Percentiles rank a stretch among this genome's conserved stretches.
Conservation (phyloP, 2,797 vertebrate species). For the Loriculus beryllinus region DNA sequence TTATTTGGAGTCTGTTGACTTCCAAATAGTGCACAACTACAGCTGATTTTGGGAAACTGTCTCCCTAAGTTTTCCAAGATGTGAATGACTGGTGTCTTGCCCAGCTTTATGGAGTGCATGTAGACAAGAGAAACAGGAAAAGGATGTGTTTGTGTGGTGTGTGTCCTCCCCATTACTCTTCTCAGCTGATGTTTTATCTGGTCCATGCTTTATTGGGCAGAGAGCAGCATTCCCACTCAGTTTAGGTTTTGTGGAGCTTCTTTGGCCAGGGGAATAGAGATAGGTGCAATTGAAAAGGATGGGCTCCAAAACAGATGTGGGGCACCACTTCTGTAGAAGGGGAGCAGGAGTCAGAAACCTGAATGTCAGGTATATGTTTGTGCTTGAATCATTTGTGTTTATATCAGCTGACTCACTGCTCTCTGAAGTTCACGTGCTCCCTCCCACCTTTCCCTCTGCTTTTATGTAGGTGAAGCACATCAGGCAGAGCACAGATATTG, state of each 20-base stretch:
- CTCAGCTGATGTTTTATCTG: background rate
- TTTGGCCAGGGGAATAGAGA: background rate
- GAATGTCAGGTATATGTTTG: slow-evolving; percentile 5
- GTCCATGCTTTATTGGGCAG: background rate
- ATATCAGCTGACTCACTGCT: slow-evolving; percentile 8
- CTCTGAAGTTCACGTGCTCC: background rate
- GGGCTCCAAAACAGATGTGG: background rate
- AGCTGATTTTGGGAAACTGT: background rate
- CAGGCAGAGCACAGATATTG: background rate
- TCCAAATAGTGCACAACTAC: background rate
- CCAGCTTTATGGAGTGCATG: background rate
- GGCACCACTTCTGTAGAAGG: background rate
- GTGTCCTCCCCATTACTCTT: background rate
- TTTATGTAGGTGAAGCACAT: background rate
- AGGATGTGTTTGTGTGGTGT: background rate
- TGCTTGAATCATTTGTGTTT: slow-evolving; percentile 41
- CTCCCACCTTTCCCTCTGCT: background rate
- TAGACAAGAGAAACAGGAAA: background rate
- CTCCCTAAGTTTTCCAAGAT: background rate
- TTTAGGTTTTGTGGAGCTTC: background rate
- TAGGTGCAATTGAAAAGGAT: background rate
- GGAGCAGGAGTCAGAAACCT: slow-evolving; percentile 3
- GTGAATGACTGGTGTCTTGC: background rate
- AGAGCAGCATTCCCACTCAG: background rate
- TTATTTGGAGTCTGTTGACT: background rate